Base-by-base conservation (phyloP, 2,888 invertebrate genomes). In the Lutraria lutraria region DNA sequence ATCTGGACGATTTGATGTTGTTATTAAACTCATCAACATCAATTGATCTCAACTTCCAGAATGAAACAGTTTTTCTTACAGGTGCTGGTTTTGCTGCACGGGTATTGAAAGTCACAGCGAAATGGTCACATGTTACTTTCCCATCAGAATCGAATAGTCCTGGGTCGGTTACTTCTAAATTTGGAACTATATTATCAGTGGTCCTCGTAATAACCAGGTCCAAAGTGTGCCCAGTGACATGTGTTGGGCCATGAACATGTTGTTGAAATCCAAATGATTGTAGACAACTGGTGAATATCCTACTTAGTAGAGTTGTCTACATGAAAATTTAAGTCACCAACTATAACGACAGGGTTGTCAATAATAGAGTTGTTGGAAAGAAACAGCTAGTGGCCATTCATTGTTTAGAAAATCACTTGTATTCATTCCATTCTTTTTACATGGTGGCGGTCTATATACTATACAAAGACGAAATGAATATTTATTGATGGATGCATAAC, bases 101-200 rank as follows among this genome's bases (percentile, higher is more conserved):
- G 21, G 52, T 87, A 13, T 72, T 83, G 34, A 87, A 91, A n/a
- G 52, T 84, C 21, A 89, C 85, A 29, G 87, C 89, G 60, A 82
- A 89, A 63, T 90, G 90, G 53, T 90, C 89, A 68, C 85, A 83
- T 43, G 84, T 60, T n/a, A 85, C 56, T 43, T 89, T 90, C 25
- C 85, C 90, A 63, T 68, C 81, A 16, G 56, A 54, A 56, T 90
- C 85, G 43, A 85, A 85, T 43, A 88, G 85, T 76, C 88, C 87
- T 19, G 84, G 86, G 79, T 87, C 85, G 3, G 52, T 87, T 29
- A 90, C 83, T n/a, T 34, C 88, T 82, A 90, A n/a, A 85, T 79
- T n/a, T 0, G 86, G 85, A 19, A 90, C 82, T 15, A 83, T 87
- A 19, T 88, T 68, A 19, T 87, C 85, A 63, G 79, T 87, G 29